These are phyloP conservation scores for Pogonus chalceus DNA, from an alignment of 1,140 invertebrate genomes.

Conservation along the genomic window DNA sequence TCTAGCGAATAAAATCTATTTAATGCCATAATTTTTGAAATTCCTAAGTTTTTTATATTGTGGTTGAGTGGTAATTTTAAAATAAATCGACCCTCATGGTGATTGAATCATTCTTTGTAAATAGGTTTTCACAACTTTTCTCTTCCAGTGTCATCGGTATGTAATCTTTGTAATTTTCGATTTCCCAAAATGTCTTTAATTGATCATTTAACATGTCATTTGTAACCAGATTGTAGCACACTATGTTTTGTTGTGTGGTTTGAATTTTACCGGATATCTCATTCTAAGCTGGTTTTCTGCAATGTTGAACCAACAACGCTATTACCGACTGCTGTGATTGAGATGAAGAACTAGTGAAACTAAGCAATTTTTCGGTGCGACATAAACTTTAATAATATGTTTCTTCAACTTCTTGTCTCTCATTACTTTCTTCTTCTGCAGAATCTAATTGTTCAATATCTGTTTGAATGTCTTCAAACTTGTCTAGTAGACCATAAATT, in stretches of 20 bases:
- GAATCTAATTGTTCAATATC: too few relatives aligned
- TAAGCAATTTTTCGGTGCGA: too few relatives aligned
- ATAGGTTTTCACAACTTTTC: not conserved
- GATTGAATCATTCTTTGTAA: not conserved
- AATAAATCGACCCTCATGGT: not conserved
- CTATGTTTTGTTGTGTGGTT: not conserved
- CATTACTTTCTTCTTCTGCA: too few relatives aligned
- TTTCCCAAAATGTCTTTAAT: not conserved
- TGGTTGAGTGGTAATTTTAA: not conserved
- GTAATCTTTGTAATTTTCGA: not conserved
- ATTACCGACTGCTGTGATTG: too few relatives aligned
- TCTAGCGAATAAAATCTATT: not conserved
- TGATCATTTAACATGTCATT: not conserved
- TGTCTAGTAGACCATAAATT: too few relatives aligned
- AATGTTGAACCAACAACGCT: constrained; percentile 5
- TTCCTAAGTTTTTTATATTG: not conserved
- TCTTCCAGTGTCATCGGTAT: not conserved
- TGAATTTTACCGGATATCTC: constrained; percentile 11
- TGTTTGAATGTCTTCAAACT: too few relatives aligned
- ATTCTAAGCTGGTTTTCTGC: constrained; percentile 14
- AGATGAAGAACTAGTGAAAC: too few relatives aligned
- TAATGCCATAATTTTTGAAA: not conserved
- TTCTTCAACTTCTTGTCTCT: too few relatives aligned
- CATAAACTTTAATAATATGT: too few relatives aligned
- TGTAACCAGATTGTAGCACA: not conserved